Evolutionary conservation across 2,113 vertebrate species (phyloP).

Genomic region (Galemys pyrenaicus): DNA sequence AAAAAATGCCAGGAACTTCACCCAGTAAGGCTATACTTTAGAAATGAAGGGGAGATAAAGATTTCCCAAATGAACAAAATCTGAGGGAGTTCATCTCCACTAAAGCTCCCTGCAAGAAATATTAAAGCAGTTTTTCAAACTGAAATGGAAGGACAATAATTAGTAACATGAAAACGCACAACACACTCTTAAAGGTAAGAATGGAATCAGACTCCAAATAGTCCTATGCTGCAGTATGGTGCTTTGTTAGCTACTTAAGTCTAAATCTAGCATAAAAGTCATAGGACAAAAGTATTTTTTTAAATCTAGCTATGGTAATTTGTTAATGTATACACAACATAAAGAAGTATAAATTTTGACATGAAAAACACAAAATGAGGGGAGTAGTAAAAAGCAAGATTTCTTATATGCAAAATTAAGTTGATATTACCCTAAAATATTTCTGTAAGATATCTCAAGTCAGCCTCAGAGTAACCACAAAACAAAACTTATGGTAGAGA

Average conservation of each 20-base stretch:
- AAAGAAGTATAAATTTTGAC: neutral
- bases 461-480: neutral
- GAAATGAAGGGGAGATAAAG: neutral
- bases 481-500: neutral
- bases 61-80: neutral
- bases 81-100: neutral
- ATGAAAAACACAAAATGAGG: neutral
- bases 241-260: neutral
- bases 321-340: neutral
- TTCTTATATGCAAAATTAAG: neutral
- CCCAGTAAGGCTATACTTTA: neutral
- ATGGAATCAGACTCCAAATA: neutral
- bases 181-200: neutral
- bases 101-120: neutral
- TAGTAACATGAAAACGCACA: neutral
- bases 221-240: neutral
- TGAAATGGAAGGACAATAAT: neutral
- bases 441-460: neutral
- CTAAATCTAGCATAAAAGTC: neutral
- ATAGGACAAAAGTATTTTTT: neutral
- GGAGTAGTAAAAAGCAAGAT: neutral
- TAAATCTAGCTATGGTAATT: no score
- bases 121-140: neutral
- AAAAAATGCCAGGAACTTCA: neutral
- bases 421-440: neutral